These are phyloP conservation scores for Protomyctophum bolini DNA, from an alignment of 2,113 vertebrate species.

Conservation along the genomic window DNA sequence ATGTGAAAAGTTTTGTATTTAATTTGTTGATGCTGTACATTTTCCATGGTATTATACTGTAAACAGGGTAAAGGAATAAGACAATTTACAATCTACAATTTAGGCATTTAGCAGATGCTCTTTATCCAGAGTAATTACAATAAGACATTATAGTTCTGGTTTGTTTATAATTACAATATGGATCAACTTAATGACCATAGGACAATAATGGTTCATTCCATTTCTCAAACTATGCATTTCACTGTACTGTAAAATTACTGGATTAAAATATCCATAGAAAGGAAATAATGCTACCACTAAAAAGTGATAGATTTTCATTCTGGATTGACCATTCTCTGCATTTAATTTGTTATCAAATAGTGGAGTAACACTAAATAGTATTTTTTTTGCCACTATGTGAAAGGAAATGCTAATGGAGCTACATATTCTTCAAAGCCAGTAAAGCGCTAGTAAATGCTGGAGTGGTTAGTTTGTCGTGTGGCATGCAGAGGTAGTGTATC, in stretches of 20 bases:
- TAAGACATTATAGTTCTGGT: not conserved
- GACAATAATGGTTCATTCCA: not conserved
- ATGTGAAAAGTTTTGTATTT: not conserved
- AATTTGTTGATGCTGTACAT: not conserved
- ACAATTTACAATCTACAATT: not conserved
- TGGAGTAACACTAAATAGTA: not conserved
- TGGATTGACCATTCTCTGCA: not conserved
- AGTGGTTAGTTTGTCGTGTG: conserved; percentile 16
- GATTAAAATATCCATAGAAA: conserved; percentile 6
- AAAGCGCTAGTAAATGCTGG: conserved; percentile 7
- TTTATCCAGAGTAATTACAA: no score
- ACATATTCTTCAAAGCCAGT: conserved; percentile 15
- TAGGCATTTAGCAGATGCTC: no score
- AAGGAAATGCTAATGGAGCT: not conserved
- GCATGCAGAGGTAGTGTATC: conserved; percentile 38
- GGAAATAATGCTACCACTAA: conserved; percentile 25
- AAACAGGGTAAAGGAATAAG: not conserved
- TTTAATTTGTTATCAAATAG: conserved; percentile 11
- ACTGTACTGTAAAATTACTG: conserved; percentile 26
- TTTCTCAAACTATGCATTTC: conserved; percentile 16
- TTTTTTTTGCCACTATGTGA: no score
- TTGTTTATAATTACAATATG: not conserved
- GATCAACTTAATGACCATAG: conserved; percentile 1
- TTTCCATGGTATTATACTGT: not conserved
- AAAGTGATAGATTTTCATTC: not conserved